Conservation (phyloP, 2,113 vertebrate genomes). For the Andinoacara biseriatus region DNA sequence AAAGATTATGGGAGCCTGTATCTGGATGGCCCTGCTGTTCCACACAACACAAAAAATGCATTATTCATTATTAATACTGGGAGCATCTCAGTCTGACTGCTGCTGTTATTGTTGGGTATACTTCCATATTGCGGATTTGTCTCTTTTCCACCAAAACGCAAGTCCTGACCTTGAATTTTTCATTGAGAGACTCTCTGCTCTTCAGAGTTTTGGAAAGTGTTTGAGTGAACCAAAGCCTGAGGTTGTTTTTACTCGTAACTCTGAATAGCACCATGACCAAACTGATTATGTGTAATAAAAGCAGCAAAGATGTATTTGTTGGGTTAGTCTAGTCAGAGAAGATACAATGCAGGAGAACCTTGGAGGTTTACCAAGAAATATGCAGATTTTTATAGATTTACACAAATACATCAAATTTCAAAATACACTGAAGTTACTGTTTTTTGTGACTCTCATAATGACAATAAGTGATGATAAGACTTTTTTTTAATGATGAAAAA, state of each 20-base stretch:
- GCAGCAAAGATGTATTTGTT: background rate
- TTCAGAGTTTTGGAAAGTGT: background rate
- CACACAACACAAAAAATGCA: conserved; percentile 9
- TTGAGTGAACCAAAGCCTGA: background rate
- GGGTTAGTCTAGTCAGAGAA: background rate
- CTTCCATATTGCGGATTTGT: background rate
- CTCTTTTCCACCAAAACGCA: background rate
- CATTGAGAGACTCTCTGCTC: background rate
- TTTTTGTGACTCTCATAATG: background rate
- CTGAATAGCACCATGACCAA: background rate
- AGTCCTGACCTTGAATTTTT: background rate
- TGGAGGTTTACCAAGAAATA: background rate
- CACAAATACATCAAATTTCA: background rate
- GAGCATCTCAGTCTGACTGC: conserved; percentile 11
- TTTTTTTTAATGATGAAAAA: background rate
- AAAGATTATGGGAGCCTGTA: conserved; percentile 50
- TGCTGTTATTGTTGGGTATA: background rate
- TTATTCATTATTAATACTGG: conserved; percentile 55
- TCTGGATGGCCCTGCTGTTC: conserved; percentile 39
- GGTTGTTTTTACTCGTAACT: background rate
- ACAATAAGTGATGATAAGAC: background rate
- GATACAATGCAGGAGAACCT: background rate
- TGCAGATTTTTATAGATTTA: background rate
- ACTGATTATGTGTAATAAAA: background rate
- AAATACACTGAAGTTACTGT: background rate